Conservation (phyloP, 1,140 invertebrate genomes). For the Propsilocerus akamusi region DNA sequence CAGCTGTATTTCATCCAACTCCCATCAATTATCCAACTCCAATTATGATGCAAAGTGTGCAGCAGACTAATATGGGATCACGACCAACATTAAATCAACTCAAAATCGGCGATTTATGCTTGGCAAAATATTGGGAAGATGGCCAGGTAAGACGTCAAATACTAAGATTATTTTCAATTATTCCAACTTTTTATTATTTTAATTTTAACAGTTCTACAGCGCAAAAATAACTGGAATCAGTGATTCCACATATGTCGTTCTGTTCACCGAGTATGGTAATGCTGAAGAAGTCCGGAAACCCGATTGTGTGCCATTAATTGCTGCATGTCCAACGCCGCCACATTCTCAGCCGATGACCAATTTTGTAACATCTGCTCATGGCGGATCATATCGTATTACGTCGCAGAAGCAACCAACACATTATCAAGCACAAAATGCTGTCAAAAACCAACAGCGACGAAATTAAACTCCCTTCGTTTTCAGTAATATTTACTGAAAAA, state of each 20-base stretch:
- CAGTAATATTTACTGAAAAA: no score
- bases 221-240: slow-evolving; percentile 63
- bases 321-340: slow-evolving; percentile 11
- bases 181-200: not conserved
- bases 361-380: not conserved
- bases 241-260: slow-evolving; percentile 61
- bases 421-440: not conserved
- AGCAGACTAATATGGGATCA: slow-evolving; percentile 8
- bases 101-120: slow-evolving; percentile 60
- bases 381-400: not conserved
- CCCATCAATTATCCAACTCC: slow-evolving; percentile 1
- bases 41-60: not conserved
- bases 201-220: slow-evolving; percentile 51
- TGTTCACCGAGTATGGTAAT: slow-evolving; percentile 74
- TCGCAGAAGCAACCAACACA: not conserved
- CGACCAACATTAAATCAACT: slow-evolving; percentile 30
- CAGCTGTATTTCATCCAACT: not conserved
- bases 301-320: slow-evolving; percentile 50
- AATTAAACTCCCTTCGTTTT: no score
- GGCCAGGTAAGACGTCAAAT: slow-evolving; percentile 41
- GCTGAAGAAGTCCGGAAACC: slow-evolving; percentile 68
- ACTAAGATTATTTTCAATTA: slow-evolving; percentile 3
- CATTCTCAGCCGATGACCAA: not conserved
- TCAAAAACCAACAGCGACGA: not conserved
- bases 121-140: slow-evolving; percentile 87